These are phyloP conservation scores for Nautilus pompilius DNA, from an alignment of 1,140 invertebrate species.

Conservation along the genomic window DNA sequence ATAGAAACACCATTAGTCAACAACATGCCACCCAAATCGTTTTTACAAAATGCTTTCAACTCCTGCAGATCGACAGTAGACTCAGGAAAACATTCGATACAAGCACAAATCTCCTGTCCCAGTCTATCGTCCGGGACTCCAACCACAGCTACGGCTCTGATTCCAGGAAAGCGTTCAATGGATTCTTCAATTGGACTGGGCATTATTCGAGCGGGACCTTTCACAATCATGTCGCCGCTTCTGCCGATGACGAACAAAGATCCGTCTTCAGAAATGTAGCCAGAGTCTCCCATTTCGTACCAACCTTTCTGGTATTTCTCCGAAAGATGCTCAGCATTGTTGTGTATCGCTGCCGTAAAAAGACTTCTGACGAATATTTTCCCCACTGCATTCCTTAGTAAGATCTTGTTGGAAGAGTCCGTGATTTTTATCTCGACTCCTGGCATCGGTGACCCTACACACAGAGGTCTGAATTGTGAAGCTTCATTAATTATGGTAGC, in stretches of 20 bases:
- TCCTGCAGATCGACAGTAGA: no score
- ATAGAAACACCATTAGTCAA: no score
- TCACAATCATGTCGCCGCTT: neutral
- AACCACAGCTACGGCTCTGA: slow-evolving; percentile 2
- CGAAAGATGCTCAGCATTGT: neutral
- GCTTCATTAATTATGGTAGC: neutral
- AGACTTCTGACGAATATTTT: neutral
- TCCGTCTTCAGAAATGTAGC: neutral
- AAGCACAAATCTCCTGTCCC: slow-evolving; percentile 2
- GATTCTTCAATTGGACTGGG: neutral
- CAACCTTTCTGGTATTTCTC: slow-evolving; percentile 1
- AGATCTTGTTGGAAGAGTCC: neutral
- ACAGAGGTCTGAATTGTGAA: neutral
- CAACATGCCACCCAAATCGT: no score
- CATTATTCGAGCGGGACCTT: neutral
- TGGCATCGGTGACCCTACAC: neutral
- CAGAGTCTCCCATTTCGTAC: slow-evolving; percentile 1
- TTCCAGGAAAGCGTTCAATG: neutral
- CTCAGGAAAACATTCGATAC: no score
- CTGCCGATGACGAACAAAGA: neutral
- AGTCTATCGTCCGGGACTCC: slow-evolving; percentile 3
- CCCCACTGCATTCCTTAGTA: neutral
- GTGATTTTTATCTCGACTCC: neutral
- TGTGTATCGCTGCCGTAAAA: neutral
- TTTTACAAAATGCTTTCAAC: no score